Percentiles rank a stretch among this genome's conserved stretches.
These are phyloP conservation scores for Bicyclus anynana DNA, from an alignment of 1,140 invertebrate species.

Conservation along the genomic window DNA sequence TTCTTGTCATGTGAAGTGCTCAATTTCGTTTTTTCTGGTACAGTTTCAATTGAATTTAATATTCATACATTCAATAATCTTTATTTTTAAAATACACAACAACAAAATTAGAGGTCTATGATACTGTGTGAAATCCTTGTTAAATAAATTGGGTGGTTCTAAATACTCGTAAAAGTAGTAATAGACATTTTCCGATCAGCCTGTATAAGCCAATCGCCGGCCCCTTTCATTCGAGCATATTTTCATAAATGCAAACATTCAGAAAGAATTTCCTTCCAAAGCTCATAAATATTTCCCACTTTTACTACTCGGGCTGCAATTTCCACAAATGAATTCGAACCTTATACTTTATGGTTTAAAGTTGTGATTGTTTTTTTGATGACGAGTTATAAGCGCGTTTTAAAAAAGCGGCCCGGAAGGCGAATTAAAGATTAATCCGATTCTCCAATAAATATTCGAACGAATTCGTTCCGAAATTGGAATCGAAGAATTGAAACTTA, in stretches of 20 bases:
- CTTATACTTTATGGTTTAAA: constrained; percentile 29
- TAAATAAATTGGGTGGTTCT: no score
- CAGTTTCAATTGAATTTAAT: no score
- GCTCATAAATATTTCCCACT: constrained; percentile 74
- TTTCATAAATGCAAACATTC: constrained; percentile 77
- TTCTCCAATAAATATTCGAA: constrained; percentile 72
- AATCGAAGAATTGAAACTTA: constrained; percentile 72
- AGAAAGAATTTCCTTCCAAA: constrained; percentile 74
- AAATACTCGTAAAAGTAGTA: no score
- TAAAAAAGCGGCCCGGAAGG: constrained; percentile 50
- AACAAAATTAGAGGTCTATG: no score
- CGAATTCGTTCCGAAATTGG: constrained; percentile 66
- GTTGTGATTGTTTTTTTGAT: constrained; percentile 26
- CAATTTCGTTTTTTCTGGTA: no score
- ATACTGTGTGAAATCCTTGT: no score
- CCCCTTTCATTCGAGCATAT: constrained; percentile 70
- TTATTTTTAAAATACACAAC: no score
- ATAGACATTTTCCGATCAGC: constrained; percentile 20
- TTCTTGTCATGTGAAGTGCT: no score
- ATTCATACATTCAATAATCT: no score
- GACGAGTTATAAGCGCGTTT: constrained; percentile 57
- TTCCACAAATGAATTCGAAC: constrained; percentile 26
- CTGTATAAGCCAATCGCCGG: constrained; percentile 43
- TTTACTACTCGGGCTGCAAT: constrained; percentile 48
- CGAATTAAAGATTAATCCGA: constrained; percentile 73